Base-by-base conservation (phyloP, 1,140 invertebrate species). In the Ips typographus region DNA sequence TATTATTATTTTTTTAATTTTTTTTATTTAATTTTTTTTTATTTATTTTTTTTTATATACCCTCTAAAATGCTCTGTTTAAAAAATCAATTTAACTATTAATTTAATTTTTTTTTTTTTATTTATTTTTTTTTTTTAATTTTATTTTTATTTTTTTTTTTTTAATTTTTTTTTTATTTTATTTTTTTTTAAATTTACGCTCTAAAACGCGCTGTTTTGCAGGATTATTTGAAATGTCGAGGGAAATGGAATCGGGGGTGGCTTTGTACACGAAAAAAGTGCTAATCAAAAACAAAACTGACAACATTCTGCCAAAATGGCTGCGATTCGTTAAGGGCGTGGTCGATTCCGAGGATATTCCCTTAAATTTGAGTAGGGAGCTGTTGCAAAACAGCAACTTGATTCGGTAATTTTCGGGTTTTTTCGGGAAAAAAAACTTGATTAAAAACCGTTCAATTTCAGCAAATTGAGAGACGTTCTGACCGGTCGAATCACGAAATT, bases 321-420 rank as follows among this genome's bases (percentile, higher is more conserved):
- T 98, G 55, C 82, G 95, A 75, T 98, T 98, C 82, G 82, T 98
- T 1, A 97, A 94, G 90, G 93, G 96, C 79, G 95, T 98, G 39
- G 94, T 98, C 4, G 96, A 98, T 83, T 97, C 94, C 3, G 96
- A 98, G 85, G 96, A 99, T 78, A 98, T 99, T 85, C 97, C 96
- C 5, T 84, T 99, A 36, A 98, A 99, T 87, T 85, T 99, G 51
- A 98, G 95, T 77, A 85, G 97, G 78, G 97, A 99, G 82, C 83
- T 99, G 49, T 83, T 99, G 8, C 97, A 99, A 82, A 96, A 98
- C 77, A 95, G 93, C 80, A 85, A 88, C 39, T 84, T 98, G 1
- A 97, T 99, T 67, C 86, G 87, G 91, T 94, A 85, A 2, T 38
- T 5, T 41, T 42, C 4, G 38, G 36, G 38, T 42, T 40, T 8